Conservation (phyloP, 53 echinoderm and acorn worm genomes). For the Apostichopus leukothele region DNA sequence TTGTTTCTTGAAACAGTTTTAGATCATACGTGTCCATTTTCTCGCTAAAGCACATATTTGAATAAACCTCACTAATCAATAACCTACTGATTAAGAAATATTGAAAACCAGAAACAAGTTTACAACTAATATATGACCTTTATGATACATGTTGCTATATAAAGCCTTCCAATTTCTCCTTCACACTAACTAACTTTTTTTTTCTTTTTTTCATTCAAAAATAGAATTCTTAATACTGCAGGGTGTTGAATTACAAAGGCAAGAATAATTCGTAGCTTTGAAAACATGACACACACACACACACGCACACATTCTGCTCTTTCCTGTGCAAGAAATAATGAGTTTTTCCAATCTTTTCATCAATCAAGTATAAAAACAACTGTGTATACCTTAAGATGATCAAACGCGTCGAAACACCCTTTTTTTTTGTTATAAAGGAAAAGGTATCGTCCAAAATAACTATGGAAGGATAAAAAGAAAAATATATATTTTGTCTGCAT, state of each 20-base stretch:
- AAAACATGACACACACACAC: neutral
- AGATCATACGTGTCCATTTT: too few species aligned
- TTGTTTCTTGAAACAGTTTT: neutral
- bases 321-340: neutral
- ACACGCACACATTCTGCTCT: neutral
- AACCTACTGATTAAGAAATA: too few species aligned
- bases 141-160: too few species aligned
- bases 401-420: neutral
- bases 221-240: conserved; percentile 10
- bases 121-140: too few species aligned
- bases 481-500: neutral
- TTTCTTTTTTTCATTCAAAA: neutral
- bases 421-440: neutral
- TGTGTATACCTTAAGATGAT: neutral
- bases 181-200: neutral
- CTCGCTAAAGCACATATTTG: too few species aligned
- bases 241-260: conserved; percentile 18
- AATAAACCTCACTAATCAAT: too few species aligned
- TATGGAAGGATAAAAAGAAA: neutral
- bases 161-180: neutral
- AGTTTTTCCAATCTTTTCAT: neutral
- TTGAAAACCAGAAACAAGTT: too few species aligned
- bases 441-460: neutral
- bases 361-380: neutral
- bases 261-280: conserved; percentile 10